These are phyloP conservation scores for Microhierax caerulescens DNA, from an alignment of 2,797 vertebrate genomes.

Conservation along the genomic window DNA sequence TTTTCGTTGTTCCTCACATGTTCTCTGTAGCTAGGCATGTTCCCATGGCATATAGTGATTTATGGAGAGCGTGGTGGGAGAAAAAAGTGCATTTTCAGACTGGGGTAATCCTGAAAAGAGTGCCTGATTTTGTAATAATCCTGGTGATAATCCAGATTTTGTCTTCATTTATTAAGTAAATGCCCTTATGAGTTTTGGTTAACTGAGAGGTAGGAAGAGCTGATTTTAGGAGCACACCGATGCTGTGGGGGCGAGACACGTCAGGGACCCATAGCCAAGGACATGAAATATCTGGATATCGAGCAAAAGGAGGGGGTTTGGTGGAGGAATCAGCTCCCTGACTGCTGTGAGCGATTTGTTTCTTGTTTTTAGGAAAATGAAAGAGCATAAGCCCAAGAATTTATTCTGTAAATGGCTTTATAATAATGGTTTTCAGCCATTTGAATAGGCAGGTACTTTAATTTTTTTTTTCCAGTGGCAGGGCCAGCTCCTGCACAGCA, in stretches of 20 bases:
- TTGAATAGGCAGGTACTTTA: background rate
- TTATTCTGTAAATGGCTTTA: conserved; percentile 2
- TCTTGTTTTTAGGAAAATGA: background rate
- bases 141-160: background rate
- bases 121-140: background rate
- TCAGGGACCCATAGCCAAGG: background rate
- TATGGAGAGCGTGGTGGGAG: accelerated
- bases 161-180: background rate
- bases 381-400: background rate
- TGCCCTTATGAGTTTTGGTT: background rate
- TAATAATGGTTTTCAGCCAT: background rate
- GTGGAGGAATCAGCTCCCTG: background rate
- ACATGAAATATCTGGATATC: background rate
- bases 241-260: accelerated
- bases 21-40: background rate
- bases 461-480: background rate
- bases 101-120: background rate
- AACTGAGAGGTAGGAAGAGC: background rate
- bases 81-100: background rate
- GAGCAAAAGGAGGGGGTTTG: background rate
- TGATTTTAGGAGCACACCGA: background rate
- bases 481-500: background rate
- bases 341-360: background rate
- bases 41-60: background rate
- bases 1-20: background rate